Conservation (phyloP, 2,888 invertebrate species). For the Watsonalla cultraria region DNA sequence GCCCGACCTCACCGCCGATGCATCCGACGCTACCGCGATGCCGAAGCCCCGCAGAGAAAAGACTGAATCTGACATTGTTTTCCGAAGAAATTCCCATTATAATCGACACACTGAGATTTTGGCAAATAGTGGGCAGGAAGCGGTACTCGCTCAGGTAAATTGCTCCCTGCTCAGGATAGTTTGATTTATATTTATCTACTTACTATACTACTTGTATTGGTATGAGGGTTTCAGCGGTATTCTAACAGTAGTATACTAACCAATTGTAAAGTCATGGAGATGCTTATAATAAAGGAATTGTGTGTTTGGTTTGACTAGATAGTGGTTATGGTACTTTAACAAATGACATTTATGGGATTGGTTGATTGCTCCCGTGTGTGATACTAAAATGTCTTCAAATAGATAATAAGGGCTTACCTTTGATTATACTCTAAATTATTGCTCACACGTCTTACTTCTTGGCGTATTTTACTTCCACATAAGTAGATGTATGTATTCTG, state of each 20-base stretch:
- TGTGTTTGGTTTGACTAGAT: constrained; percentile 36
- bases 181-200: constrained; percentile 61
- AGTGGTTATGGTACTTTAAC: constrained; percentile 45
- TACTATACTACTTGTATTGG: constrained; percentile 47
- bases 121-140: constrained; percentile 71
- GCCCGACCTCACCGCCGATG: constrained; percentile 59
- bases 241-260: constrained; percentile 64
- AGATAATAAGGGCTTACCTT: constrained; percentile 8
- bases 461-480: constrained; percentile 50
- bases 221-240: constrained; percentile 59
- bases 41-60: constrained; percentile 89
- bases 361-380: constrained; percentile 33
- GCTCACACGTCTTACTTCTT: constrained; percentile 74
- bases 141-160: constrained; percentile 77
- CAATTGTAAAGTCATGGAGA: constrained; percentile 33
- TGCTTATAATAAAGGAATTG: constrained; percentile 41
- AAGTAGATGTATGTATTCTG: constrained; percentile 19
- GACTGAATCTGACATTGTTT: constrained; percentile 92
- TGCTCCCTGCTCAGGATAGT: constrained; percentile 69
- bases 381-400: constrained; percentile 7
- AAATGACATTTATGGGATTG: constrained; percentile 42
- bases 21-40: constrained; percentile 55
- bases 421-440: constrained; percentile 20
- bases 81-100: constrained; percentile 78
- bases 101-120: constrained; percentile 64